Percentiles rank a stretch among this genome's conserved stretches.
These are phyloP conservation scores for Struthidea cinerea DNA, from an alignment of 2,113 vertebrate genomes.

Conservation along the genomic window DNA sequence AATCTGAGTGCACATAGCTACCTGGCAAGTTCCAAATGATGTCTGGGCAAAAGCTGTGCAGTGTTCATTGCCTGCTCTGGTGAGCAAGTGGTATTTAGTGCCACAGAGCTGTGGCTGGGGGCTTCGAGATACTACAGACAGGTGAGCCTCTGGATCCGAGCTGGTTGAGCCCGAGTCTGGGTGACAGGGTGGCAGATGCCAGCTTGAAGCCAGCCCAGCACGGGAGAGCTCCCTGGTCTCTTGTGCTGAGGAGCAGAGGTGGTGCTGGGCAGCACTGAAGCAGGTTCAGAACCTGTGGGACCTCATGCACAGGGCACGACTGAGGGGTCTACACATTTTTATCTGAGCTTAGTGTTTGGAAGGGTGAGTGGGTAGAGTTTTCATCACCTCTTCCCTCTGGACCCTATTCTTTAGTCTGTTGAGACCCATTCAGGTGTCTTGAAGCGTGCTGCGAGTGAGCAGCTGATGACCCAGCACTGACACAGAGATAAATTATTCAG, in stretches of 20 bases:
- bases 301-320: background rate
- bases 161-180: background rate
- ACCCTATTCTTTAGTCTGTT: background rate
- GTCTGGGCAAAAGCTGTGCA: background rate
- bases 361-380: background rate
- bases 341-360: background rate
- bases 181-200: background rate
- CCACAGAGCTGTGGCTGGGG: background rate
- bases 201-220: background rate
- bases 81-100: background rate
- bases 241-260: background rate
- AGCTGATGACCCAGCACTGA: conserved; percentile 71
- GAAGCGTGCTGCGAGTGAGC: conserved; percentile 26
- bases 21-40: background rate
- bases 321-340: background rate
- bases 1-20: background rate
- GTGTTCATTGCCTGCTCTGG: background rate
- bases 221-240: background rate
- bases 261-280: background rate
- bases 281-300: background rate
- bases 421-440: background rate
- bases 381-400: background rate
- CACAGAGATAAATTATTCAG: conserved; percentile 74
- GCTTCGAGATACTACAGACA: background rate
- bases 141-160: background rate